Evolutionary conservation across 1,140 invertebrate species (phyloP).

Genomic region (Stegodyphus mimosarum): DNA sequence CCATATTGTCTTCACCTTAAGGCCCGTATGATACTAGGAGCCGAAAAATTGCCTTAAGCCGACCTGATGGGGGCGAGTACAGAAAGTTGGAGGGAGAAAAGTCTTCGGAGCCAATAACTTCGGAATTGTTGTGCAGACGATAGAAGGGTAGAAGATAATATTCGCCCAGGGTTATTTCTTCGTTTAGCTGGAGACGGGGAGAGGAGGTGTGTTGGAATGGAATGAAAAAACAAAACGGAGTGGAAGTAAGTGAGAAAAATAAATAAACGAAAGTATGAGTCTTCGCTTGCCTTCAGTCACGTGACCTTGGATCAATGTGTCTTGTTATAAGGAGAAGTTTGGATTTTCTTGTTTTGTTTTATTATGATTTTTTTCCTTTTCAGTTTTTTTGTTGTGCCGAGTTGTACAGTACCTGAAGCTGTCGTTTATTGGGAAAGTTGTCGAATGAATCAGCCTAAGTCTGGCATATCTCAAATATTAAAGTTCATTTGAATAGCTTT

Average conservation of each 20-base stretch:
- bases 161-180: slow-evolving; percentile 24
- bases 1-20: neutral
- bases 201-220: neutral
- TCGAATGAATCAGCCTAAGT: neutral
- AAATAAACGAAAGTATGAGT: neutral
- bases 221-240: slow-evolving; percentile 13
- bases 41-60: neutral
- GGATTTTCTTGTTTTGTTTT: neutral
- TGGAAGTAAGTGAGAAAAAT: neutral
- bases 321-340: neutral
- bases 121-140: slow-evolving; percentile 2
- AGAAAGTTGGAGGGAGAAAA: neutral
- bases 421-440: neutral
- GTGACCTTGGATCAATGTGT: slow-evolving; percentile 3
- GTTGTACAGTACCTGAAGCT: neutral
- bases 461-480: too few species aligned
- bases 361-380: neutral
- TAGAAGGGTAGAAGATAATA: slow-evolving; percentile 2
- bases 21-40: neutral
- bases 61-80: neutral
- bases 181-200: neutral
- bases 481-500: too few species aligned
- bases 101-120: slow-evolving; percentile 12
- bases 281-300: too few species aligned
- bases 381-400: too few species aligned